A percentile compares a stretch with the other conserved stretches of the same genome.
These are phyloP conservation scores for Solea senegalensis DNA, from an alignment of 2,113 vertebrate species.

Conservation along the genomic window DNA sequence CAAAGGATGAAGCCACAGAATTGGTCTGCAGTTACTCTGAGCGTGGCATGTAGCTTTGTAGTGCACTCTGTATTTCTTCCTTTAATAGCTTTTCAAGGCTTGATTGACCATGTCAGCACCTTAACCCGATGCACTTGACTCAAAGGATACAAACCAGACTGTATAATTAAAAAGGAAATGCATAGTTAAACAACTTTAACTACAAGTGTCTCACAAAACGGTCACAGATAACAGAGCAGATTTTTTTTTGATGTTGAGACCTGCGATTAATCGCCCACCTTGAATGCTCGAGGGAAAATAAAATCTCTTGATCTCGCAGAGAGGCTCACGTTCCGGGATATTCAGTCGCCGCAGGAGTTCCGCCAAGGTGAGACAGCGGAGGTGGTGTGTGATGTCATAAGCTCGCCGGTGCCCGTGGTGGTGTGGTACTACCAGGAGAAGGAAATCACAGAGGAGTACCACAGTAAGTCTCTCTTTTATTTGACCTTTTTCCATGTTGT, in stretches of 20 bases:
- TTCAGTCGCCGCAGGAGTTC: conserved; percentile 94
- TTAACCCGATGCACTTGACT: neutral
- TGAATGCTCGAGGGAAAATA: neutral
- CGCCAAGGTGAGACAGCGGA: conserved; percentile 92
- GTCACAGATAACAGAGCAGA: neutral
- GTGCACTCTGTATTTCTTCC: too few species aligned
- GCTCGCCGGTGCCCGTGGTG: conserved; percentile 92
- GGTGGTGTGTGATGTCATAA: conserved; percentile 92
- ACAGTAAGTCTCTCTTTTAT: conserved; percentile 87
- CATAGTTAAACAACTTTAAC: conserved; percentile 1
- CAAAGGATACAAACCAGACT: neutral
- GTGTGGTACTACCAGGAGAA: conserved; percentile 94
- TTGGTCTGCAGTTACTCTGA: too few species aligned
- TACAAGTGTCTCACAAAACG: too few species aligned
- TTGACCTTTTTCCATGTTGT: too few species aligned
- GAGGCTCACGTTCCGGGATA: conserved; percentile 92
- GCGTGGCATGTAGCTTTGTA: too few species aligned
- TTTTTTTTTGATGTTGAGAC: conserved; percentile 49
- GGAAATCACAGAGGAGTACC: conserved; percentile 88
- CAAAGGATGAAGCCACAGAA: too few species aligned
- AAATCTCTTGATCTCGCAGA: conserved; percentile 80
- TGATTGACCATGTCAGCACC: too few species aligned
- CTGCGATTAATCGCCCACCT: conserved; percentile 23
- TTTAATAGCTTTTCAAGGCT: too few species aligned
- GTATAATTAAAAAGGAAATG: conserved; percentile 7